phyloP scores from a whole-genome alignment of 2,888 invertebrate species.

The Arge pagana region DNA sequence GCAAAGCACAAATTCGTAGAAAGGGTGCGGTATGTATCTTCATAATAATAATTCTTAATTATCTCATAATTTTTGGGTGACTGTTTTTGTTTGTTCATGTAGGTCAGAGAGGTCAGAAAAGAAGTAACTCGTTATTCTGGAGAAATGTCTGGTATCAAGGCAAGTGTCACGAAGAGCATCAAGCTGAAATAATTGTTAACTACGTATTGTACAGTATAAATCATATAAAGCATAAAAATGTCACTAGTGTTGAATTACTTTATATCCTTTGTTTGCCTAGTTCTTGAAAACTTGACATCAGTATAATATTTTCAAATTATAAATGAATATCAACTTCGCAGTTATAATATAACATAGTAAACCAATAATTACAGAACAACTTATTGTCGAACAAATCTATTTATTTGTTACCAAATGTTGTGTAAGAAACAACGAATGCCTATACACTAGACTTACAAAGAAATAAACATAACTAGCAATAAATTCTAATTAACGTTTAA shows the following conservation, averaged over 20 bases:
- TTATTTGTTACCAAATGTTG: constrained; percentile 32
- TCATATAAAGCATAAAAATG: too few relatives aligned
- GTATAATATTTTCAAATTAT: too few relatives aligned
- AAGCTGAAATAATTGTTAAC: constrained; percentile 71
- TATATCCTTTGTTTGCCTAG: too few relatives aligned
- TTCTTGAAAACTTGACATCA: too few relatives aligned
- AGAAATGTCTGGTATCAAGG: constrained; percentile 92
- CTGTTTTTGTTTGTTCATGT: constrained; percentile 41
- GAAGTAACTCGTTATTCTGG: constrained; percentile 86
- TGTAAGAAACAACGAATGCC: constrained; percentile 43
- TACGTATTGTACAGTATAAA: too few relatives aligned
- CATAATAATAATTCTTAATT: not conserved
- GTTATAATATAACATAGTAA: constrained; percentile 14
- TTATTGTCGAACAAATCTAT: constrained; percentile 37
- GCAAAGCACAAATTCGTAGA: constrained; percentile 89
- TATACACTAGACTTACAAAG: constrained; percentile 39
- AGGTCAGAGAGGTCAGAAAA: constrained; percentile 78
- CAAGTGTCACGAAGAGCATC: constrained; percentile 85
- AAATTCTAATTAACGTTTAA: constrained; percentile 16
- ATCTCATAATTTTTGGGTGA: not conserved
- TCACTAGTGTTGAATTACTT: too few relatives aligned
- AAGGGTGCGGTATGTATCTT: constrained; percentile 79
- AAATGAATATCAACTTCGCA: not conserved
- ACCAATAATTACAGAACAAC: constrained; percentile 8
- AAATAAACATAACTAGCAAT: constrained; percentile 31